Evolutionary conservation across 2,797 vertebrate species (phyloP), one percentile per base, ranked within the genome.

Genomic region (Neoniphon sammara): DNA sequence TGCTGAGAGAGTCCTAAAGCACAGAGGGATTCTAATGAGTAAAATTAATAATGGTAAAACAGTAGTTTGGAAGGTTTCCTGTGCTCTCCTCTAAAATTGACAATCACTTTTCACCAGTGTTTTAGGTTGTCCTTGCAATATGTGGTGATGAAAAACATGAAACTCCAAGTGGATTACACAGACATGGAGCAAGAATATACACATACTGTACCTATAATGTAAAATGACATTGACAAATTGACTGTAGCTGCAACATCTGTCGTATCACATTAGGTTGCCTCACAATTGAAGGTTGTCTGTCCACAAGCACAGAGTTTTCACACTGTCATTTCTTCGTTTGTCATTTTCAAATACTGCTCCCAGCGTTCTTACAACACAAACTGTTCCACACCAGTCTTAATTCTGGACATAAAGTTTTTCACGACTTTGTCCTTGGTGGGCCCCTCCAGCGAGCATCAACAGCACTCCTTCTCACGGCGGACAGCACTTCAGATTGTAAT

Each of bases 391-490:
- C 21, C 20, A 17, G 18, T 54, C 62, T 61, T 17, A 65, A 67
- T 49, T 55, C 34, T 47, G 17, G 21, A 55, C 21, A 64, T 52
- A 6, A 65, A 42, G 23, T 74, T 20, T 54, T 46, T 30, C 15
- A 30, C 46, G 67, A 66, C 65, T 75, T 64, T 73, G 50, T 66
- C 46, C 70, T 71, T 58, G 52, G 42, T 62, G 15, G 27, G 12
- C 60, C 52, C 1, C 21, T 46, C 21, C 39, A 65, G 47, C 17
- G 23, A 63, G 58, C 30, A 47, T 68, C 42, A 70, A 17, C 49
- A 77, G 17, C n/a, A 27, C 49, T 62, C 64, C 67, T 25, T 73
- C 39, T 58, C 50, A 46, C 49, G 65, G 20, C 68, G 60, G 73
- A 68, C 66, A 66, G 36, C 20, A 30, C 50, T 71, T 8, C 14